phyloP scores from a whole-genome alignment of 2,797 vertebrate genomes.

The Sebastes taczanowskii region DNA sequence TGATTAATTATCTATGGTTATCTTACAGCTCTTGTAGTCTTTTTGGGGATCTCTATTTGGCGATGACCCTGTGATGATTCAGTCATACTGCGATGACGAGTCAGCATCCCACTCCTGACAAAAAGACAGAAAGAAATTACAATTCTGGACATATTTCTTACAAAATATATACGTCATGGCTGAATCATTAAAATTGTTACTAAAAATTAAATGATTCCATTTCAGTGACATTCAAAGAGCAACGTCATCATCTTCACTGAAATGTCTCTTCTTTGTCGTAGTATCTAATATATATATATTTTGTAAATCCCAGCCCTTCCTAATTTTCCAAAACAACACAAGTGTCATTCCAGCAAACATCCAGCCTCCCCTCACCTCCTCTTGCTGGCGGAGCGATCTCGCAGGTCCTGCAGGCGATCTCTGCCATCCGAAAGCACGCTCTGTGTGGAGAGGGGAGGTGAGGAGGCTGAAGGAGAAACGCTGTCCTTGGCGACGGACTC shows the following conservation, averaged over 20 bases:
- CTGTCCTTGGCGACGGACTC: conserved; percentile 89
- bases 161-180: background rate
- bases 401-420: conserved; percentile 88
- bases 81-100: conserved; percentile 91
- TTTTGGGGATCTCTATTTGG: conserved; percentile 93
- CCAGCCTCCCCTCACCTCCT: conserved; percentile 80
- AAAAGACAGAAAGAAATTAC: too few species aligned
- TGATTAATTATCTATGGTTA: background rate
- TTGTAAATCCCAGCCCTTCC: background rate
- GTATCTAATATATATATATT: too few species aligned
- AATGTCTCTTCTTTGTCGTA: background rate
- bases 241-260: background rate
- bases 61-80: conserved; percentile 90
- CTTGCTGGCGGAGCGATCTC: conserved; percentile 88
- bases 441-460: conserved; percentile 67
- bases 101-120: conserved; percentile 85
- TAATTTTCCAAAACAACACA: background rate
- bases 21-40: conserved; percentile 84
- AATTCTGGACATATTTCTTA: background rate
- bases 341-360: background rate
- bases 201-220: background rate
- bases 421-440: conserved; percentile 48
- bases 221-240: background rate
- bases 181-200: background rate
- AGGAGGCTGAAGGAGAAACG: conserved; percentile 78